Conservation (phyloP, 2,113 vertebrate genomes). For the Machaerirhynchus nigripectus region DNA sequence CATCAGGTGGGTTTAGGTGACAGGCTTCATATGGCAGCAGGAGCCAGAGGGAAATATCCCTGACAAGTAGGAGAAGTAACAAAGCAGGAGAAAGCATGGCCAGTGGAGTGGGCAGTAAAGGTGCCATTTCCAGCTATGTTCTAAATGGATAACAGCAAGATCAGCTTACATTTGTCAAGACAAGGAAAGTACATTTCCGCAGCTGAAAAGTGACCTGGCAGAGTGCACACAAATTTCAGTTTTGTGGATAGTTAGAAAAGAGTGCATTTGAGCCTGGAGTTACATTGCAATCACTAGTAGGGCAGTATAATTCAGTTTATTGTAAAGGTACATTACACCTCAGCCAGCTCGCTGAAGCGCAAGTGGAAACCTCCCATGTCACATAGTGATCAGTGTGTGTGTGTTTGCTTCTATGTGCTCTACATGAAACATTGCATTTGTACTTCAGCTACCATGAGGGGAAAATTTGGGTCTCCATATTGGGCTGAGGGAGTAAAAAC, state of each 20-base stretch:
- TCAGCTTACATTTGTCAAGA: background rate
- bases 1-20: background rate
- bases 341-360: background rate
- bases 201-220: background rate
- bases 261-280: background rate
- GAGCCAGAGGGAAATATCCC: background rate
- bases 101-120: background rate
- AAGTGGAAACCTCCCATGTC: background rate
- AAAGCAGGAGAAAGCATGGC: background rate
- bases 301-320: background rate
- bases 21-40: fast-evolving
- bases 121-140: background rate
- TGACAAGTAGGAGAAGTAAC: background rate
- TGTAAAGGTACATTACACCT: background rate
- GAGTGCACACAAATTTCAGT: background rate
- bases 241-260: background rate
- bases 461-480: background rate
- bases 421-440: background rate
- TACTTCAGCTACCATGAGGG: background rate
- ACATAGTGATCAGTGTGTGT: background rate
- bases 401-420: background rate
- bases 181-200: background rate
- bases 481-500: background rate
- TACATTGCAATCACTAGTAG: background rate
- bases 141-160: background rate